Base-by-base conservation (phyloP, 2,113 vertebrate genomes). In the Tragelaphus strepsiceros region DNA sequence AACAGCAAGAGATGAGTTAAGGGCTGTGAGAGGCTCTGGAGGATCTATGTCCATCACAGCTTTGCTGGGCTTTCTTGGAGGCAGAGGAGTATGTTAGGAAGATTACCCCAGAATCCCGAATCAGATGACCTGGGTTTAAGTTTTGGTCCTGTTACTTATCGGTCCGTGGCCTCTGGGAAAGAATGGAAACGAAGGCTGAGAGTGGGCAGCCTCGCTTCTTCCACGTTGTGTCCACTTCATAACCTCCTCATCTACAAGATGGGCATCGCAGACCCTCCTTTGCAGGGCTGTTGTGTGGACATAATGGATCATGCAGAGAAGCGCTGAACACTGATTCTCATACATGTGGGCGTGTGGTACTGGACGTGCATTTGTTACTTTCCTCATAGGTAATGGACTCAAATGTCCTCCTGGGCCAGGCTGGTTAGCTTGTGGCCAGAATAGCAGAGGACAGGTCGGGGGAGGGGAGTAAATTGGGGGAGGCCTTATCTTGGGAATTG, bases 51-150 rank as follows among this genome's bases (percentile, higher is more conserved):
- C 13, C 39, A 17, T 88, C 13, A 6, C 24, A 17, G n/a, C 3
- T 82, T 82, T 81, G 56, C 19, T 95, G 85, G 59, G 24, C 64
- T 85, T 83, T n/a, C 32, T 54, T 94, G 67, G 49, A 78, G 88
- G 16, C 39, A 67, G 64, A 82, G 39, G 32, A 54, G 19, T 13
- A 2, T 12, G 32, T 93, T 78, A 49, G 58, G 83, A 94, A 90
- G 35, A 74, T 39, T 77, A n/a, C 30, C 16, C 32, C 21, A 67
- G 91, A 87, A 64, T 58, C 35, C 49, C 49, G 17, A 78, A 24
- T 62, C 43, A n/a, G 8, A 61, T 8, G 22, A 46, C 17, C 30
- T 16, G 30, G 16, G 46, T 91, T 94, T 58, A 80, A n/a, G 78
- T 59, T 87, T 54, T 71, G 80, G 51, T 58, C 5, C 19, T 28